Conservation (phyloP, 2,113 vertebrate genomes). For the human region DNA sequence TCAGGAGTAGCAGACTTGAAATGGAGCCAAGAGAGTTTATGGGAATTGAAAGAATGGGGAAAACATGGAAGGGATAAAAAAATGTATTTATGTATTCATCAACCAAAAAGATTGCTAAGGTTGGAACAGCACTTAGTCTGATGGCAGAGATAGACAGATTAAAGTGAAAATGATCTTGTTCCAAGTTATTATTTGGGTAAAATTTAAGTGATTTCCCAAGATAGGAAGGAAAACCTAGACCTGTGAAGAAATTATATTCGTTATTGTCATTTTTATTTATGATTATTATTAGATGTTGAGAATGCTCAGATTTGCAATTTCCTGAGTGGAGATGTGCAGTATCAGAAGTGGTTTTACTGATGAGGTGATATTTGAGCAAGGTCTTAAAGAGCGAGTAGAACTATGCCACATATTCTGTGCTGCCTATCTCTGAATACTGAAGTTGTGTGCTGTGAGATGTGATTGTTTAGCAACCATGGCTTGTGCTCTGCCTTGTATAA, state of each 20-base stretch:
- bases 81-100: neutral
- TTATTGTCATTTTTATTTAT: constrained; percentile 5
- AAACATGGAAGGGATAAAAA: neutral
- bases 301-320: neutral
- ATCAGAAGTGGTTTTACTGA: neutral
- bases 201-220: neutral
- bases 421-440: neutral
- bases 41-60: neutral
- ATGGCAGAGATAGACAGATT: neutral
- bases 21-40: neutral
- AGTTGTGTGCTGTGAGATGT: neutral
- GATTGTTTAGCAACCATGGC: neutral
- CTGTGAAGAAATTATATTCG: neutral
- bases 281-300: neutral
- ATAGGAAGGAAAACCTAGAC: neutral
- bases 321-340: neutral
- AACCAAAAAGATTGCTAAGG: neutral
- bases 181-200: neutral
- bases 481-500: neutral
- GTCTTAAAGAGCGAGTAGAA: neutral
- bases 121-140: neutral
- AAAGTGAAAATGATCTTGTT: neutral
- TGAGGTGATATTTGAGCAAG: neutral
- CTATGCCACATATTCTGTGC: too few species aligned
- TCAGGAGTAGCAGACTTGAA: neutral